Conservation (phyloP, 2,888 invertebrate species). For the Drosophila testacea region DNA sequence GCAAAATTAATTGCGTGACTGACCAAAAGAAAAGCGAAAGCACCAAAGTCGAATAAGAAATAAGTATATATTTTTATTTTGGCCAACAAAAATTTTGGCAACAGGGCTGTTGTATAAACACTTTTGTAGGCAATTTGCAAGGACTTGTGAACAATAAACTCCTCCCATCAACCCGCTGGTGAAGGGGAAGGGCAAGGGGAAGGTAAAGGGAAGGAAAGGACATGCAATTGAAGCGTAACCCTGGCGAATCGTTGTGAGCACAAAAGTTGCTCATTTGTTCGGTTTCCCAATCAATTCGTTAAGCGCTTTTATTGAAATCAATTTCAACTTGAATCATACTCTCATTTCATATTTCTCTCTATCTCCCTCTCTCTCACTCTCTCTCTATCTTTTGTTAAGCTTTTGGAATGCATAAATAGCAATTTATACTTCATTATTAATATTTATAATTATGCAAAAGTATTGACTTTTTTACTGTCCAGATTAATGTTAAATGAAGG, state of each 20-base stretch:
- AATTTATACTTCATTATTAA: background rate
- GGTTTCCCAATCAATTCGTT: slow-evolving; percentile 46
- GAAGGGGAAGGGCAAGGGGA: too few species aligned
- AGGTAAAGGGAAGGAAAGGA: slow-evolving; percentile 16
- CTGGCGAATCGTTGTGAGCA: slow-evolving; percentile 19
- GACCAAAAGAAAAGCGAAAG: slow-evolving; percentile 59
- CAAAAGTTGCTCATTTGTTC: slow-evolving; percentile 44
- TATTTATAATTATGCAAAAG: background rate
- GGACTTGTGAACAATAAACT: slow-evolving; percentile 24
- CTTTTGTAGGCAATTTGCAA: slow-evolving; percentile 56
- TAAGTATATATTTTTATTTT: slow-evolving; percentile 17
- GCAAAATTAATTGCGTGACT: slow-evolving; percentile 79
- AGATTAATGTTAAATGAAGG: too few species aligned
- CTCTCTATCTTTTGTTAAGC: background rate
- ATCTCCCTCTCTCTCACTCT: background rate
- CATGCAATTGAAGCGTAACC: slow-evolving; percentile 51
- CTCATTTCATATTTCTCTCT: background rate
- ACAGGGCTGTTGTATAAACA: slow-evolving; percentile 33
- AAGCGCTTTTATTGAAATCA: slow-evolving; percentile 53
- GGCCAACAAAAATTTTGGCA: slow-evolving; percentile 2
- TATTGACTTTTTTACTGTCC: background rate
- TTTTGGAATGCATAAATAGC: background rate
- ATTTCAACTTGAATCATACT: slow-evolving; percentile 26
- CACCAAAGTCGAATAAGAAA: slow-evolving; percentile 40
- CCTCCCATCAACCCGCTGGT: too few species aligned